phyloP scores from a whole-genome alignment of 2,797 vertebrate species.

The Parauchenoglanis ngamensis region DNA sequence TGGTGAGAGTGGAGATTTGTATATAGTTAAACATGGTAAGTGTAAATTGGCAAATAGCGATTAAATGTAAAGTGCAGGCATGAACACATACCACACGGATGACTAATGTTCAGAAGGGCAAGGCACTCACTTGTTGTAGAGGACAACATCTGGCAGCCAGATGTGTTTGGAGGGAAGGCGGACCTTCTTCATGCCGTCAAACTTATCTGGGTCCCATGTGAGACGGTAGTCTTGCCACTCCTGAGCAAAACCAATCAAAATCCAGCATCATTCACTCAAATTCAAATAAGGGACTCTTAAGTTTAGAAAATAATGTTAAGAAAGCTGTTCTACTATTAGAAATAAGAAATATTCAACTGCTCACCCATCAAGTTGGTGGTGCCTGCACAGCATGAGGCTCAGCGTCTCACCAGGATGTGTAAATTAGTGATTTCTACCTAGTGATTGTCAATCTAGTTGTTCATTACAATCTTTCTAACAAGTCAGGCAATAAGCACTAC shows the following conservation, averaged over 20 bases:
- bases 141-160: conserved; percentile 97
- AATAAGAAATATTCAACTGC: neutral
- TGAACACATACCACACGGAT: neutral
- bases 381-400: neutral
- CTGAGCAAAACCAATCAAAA: conserved; percentile 70
- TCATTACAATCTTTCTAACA: neutral
- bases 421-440: neutral
- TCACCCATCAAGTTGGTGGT: neutral
- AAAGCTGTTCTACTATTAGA: neutral
- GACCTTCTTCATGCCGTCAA: conserved; percentile 96
- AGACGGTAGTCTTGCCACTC: conserved; percentile 98
- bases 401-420: neutral
- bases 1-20: neutral
- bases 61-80: neutral
- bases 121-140: conserved; percentile 94
- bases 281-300: neutral
- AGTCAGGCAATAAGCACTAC: neutral
- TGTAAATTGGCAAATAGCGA: no score
- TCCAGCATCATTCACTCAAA: conserved; percentile 28
- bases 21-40: neutral
- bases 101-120: neutral
- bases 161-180: conserved; percentile 97
- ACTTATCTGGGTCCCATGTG: conserved; percentile 92
- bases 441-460: neutral
- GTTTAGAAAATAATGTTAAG: neutral